phyloP scores from a whole-genome alignment of 2,113 vertebrate genomes.

The Ondatra zibethicus region DNA sequence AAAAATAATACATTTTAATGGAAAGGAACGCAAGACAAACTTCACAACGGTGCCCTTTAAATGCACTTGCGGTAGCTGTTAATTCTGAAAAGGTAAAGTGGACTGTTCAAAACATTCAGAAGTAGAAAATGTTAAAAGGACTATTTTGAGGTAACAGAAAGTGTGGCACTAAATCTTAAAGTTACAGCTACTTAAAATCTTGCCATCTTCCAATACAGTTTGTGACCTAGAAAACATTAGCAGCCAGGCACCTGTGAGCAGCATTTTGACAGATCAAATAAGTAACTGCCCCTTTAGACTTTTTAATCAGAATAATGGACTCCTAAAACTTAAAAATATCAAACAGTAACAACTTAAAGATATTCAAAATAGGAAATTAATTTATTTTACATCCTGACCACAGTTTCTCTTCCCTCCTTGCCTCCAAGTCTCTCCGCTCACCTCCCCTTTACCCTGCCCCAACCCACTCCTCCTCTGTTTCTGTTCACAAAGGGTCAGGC shows the following conservation, averaged over 20 bases:
- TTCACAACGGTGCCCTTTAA: constrained; percentile 51
- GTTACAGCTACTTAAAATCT: constrained; percentile 50
- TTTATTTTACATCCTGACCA: background rate
- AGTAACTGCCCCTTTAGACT: background rate
- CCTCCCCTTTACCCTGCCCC: background rate
- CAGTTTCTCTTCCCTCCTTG: background rate
- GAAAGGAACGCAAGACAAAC: constrained; percentile 55
- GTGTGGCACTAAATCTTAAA: constrained; percentile 54
- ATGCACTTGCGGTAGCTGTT: constrained; percentile 45
- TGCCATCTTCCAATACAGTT: constrained; percentile 57
- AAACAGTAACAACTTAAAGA: background rate
- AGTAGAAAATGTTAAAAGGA: background rate
- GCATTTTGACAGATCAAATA: background rate
- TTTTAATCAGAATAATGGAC: constrained; percentile 13
- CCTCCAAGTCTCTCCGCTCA: background rate
- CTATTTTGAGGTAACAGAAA: constrained; percentile 62
- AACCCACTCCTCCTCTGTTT: background rate
- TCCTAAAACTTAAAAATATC: background rate
- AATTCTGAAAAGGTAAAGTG: constrained; percentile 55
- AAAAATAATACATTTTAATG: constrained; percentile 61
- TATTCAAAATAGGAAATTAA: background rate
- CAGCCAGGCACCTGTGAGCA: background rate
- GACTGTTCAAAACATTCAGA: constrained; percentile 54
- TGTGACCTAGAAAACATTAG: constrained; percentile 59
- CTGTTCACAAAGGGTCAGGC: background rate